Percentiles rank a stretch among this genome's conserved stretches.
These are phyloP conservation scores for Platycnemis pennipes DNA, from an alignment of 2,888 invertebrate genomes.

Conservation along the genomic window DNA sequence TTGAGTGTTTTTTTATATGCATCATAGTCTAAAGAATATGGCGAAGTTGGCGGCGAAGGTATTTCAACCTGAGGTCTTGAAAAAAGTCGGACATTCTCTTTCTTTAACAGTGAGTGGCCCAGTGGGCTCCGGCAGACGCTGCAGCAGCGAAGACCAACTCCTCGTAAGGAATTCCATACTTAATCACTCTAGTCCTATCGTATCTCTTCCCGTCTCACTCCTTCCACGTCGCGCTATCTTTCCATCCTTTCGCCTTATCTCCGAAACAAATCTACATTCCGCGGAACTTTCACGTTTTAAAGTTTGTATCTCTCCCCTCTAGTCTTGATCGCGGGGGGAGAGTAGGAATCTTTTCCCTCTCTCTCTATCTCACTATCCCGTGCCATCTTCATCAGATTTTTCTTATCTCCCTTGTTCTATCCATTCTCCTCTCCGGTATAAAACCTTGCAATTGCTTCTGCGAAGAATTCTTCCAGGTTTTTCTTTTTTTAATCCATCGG, in stretches of 20 bases:
- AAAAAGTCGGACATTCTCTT: constrained; percentile 45
- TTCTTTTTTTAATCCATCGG: not conserved
- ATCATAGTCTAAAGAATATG: not conserved
- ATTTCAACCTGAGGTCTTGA: not conserved
- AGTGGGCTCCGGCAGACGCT: constrained; percentile 13
- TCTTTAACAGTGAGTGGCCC: constrained; percentile 35
- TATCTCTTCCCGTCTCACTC: constrained; percentile 59
- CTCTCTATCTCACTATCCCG: not conserved
- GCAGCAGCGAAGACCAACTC: constrained; percentile 30
- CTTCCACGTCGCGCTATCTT: constrained; percentile 38
- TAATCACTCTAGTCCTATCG: constrained; percentile 58
- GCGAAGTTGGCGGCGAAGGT: not conserved
- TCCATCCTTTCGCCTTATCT: constrained; percentile 54
- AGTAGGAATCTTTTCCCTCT: not conserved
- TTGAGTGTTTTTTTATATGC: not conserved
- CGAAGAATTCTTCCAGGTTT: not conserved
- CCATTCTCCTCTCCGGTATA: constrained; percentile 37
- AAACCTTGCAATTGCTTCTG: constrained; percentile 16
- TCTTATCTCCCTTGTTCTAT: constrained; percentile 43
- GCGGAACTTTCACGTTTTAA: constrained; percentile 63
- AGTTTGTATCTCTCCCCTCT: constrained; percentile 46
- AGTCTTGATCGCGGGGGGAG: not conserved
- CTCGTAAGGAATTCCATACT: constrained; percentile 65
- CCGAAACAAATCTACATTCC: constrained; percentile 52
- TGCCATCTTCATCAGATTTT: constrained; percentile 65